Percentiles rank a stretch among this genome's conserved stretches.
phyloP scores from a whole-genome alignment of 2,797 vertebrate genomes.

The Amblyraja radiata region DNA sequence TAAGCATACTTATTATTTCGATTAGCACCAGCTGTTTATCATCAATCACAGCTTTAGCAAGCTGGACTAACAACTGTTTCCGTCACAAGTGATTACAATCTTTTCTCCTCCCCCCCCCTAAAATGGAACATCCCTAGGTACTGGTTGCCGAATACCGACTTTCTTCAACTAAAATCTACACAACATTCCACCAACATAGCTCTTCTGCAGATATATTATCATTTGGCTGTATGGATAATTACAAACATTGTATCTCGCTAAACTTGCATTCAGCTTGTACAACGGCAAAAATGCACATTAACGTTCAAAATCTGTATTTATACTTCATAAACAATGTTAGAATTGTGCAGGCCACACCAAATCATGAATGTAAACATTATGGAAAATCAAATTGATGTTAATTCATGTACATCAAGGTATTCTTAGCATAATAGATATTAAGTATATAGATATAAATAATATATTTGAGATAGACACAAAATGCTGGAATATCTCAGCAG shows the following conservation, averaged over 20 bases:
- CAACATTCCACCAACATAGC: not conserved
- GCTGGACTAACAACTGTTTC: constrained; percentile 22
- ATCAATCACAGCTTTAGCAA: constrained; percentile 30
- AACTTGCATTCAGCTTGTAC: not conserved
- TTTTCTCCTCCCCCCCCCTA: not conserved
- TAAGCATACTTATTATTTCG: constrained; percentile 32
- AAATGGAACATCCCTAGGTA: not conserved
- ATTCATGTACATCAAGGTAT: not conserved
- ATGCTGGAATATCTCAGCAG: no score
- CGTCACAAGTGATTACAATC: constrained; percentile 27
- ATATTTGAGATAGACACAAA: no score
- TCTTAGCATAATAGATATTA: not conserved
- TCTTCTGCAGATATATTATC: not conserved
- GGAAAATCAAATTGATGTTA: not conserved
- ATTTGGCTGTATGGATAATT: not conserved
- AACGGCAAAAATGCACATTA: not conserved
- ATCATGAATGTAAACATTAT: not conserved
- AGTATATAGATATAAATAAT: no score
- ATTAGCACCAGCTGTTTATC: constrained; percentile 38
- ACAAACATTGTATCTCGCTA: not conserved
- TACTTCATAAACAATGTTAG: not conserved
- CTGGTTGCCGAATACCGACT: not conserved
- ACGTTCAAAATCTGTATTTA: not conserved
- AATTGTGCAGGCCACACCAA: not conserved
- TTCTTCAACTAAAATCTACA: constrained; percentile 9